Base-by-base conservation (phyloP, 2,113 vertebrate species). In the Pogonocichla stellata region DNA sequence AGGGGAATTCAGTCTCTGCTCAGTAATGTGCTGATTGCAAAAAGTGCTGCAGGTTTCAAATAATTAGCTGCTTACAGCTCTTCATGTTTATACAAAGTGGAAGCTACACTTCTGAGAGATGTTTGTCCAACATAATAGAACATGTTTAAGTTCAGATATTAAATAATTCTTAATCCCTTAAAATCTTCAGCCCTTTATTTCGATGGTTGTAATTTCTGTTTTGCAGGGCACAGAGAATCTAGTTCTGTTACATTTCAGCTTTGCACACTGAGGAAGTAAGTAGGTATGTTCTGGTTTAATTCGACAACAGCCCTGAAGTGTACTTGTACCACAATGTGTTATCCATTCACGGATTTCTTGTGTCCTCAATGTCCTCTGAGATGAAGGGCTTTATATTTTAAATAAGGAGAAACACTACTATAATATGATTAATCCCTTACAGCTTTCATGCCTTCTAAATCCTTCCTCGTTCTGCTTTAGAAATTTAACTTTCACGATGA, bases 371-470 rank as follows among this genome's bases (percentile, higher is more conserved):
- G 79, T 73, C 86, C 66, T 90, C 91, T 73, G 92, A 54, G 43
- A 92, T 0, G 1, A 80, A 91, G 29, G 24, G 33, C 14, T 91
- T 96, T 91, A 77, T 70, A 79, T 67, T 78, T 96, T 96, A 92
- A 93, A 67, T 88, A 94, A 92, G 36, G 25, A 89, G 67, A 85
- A 88, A 40, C 62, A 80, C 72, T 90, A 62, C 70, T 45, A 38
- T 95, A 93, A 94, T 84, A 53, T 88, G 43, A 78, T 92, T 92
- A 96, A 70, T n/a, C 91, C n/a, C 47, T 88, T 93, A 80, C 36
- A 95, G 80, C 74, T 73, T 96, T 96, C 86, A 92, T 53, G 84
- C 75, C 57, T 96, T 93, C 92, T 80, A 94, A 95, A 95, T 95
- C 80, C 86, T 86, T 81, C 60, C 80, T 92, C 2, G 3, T 88